Evolutionary conservation across 2,113 vertebrate species (phyloP), one percentile per base, ranked within the genome.

Genomic region (Barbus barbus): DNA sequence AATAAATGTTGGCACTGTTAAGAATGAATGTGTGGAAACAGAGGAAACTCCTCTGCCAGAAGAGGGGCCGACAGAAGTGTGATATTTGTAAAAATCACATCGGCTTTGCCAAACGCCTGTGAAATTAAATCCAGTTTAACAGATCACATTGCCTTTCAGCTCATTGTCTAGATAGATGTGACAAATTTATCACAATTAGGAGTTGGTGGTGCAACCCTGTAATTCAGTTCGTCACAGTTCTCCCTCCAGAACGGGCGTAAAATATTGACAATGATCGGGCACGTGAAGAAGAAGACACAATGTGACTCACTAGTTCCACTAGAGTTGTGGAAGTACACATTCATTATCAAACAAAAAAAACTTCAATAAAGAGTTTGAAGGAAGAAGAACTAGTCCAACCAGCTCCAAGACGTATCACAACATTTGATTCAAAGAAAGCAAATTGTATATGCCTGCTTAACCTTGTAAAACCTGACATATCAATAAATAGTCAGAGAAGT

Each of bases 51-150:
- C 77, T 65, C 5, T 79, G 56, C 38, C 36, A 79, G 38, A 28
- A 63, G 58, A 31, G 18, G 56, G 77, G 9, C 77, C 8, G 38
- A 79, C 60, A 44, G 77, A 79, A 63, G 58, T 79, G 58, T 22
- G 58, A 79, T 44, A 79, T 63, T 79, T 44, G 14, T 63, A 28
- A 44, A 79, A 79, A 74, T 79, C 38, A 1, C 38, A 60, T 28
- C 16, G 18, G 58, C 36, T 79, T 78, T 78, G 76, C 77, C 77
- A 79, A 79, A 46, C n/a, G 77, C 38, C 77, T 79, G 77, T 79
- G 77, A 79, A 79, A 79, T 63, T 79, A 63, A 79, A 79, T 79
- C 77, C 77, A 65, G 36, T 79, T 79, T 44, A 79, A 79, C 77
- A 44, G 38, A 79, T 79, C 38, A 46, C n/a, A 9, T 79, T 63